phyloP scores from a whole-genome alignment of 2,113 vertebrate genomes.

The Triplophysa tibetana region DNA sequence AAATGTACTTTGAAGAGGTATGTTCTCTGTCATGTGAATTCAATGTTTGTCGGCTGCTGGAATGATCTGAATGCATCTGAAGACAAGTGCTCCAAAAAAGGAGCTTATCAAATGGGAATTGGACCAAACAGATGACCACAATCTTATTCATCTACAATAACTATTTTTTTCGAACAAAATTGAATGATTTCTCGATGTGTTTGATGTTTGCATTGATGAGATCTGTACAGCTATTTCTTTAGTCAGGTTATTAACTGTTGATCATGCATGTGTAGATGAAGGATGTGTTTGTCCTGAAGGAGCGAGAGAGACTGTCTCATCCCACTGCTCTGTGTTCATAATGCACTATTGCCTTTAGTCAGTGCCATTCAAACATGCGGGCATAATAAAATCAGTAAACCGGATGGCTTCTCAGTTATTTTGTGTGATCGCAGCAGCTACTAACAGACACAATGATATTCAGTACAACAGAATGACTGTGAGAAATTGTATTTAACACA shows the following conservation, averaged over 20 bases:
- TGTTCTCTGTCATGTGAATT: constrained; percentile 49
- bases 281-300: constrained; percentile 46
- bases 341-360: constrained; percentile 59
- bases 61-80: not conserved
- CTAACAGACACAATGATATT: too few species aligned
- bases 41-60: constrained; percentile 2
- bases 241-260: constrained; percentile 51
- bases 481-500: too few species aligned
- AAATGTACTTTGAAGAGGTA: constrained; percentile 49
- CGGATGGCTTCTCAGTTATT: not conserved
- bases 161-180: constrained; percentile 23
- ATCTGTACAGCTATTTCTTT: constrained; percentile 37
- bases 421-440: not conserved
- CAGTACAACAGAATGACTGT: too few species aligned
- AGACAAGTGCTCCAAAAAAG: constrained; percentile 5
- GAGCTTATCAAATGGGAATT: constrained; percentile 15
- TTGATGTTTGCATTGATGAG: constrained; percentile 34
- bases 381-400: constrained; percentile 65
- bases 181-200: constrained; percentile 19
- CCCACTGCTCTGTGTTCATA: constrained; percentile 33
- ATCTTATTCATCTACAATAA: not conserved
- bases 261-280: constrained; percentile 50
- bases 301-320: constrained; percentile 40
- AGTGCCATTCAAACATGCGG: constrained; percentile 60
- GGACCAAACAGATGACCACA: constrained; percentile 30